Base-by-base conservation (phyloP, 2,797 vertebrate genomes). In the Furcifer pardalis region DNA sequence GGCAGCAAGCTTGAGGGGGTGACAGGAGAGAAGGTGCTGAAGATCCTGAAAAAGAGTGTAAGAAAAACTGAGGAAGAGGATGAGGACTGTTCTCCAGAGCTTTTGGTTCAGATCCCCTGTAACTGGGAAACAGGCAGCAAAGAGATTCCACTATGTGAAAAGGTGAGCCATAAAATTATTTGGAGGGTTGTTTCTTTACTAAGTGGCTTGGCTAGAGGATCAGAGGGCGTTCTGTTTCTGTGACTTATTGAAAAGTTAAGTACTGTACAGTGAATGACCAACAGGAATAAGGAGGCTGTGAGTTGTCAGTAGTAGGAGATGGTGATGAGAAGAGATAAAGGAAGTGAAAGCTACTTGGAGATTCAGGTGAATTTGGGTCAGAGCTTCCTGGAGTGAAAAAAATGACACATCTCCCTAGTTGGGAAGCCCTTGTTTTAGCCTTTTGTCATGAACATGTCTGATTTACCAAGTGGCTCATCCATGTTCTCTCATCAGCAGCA, bases 161-260 rank as follows among this genome's bases (percentile, higher is more conserved):
- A 94, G 93, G 94, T 95, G 91, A 95, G 81, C 59, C 90, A 83
- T 90, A 92, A 86, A 86, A 81, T 79, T 35, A 84, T 79, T 89
- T 91, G 82, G 89, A 89, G 91, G 63, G 74, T 71, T 89, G 80
- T 77, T 92, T 88, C 80, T 77, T 23, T 25, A n/a, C n/a, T n/a
- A 37, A 68, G 3, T 46, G 91, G 75, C 84, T 91, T 86, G 86
- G 75, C 88, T 84, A 83, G 17, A 35, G 56, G 52, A 49, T 37
- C 56, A 62, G 0, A 8, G 56, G 19, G 19, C 59, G 25, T 69
- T 49, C 21, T 35, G n/a, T 23, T 23, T 75, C 8, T 68, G 25
- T 68, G 78, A 9, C 59, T 30, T 27, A 32, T 56, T 56, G 60
- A 66, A 85, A 52, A 23, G n/a, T 27, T 25, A 19, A 72, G 7